These are phyloP conservation scores for Seriola quinqueradiata DNA, from an alignment of 2,113 vertebrate species.

Conservation along the genomic window DNA sequence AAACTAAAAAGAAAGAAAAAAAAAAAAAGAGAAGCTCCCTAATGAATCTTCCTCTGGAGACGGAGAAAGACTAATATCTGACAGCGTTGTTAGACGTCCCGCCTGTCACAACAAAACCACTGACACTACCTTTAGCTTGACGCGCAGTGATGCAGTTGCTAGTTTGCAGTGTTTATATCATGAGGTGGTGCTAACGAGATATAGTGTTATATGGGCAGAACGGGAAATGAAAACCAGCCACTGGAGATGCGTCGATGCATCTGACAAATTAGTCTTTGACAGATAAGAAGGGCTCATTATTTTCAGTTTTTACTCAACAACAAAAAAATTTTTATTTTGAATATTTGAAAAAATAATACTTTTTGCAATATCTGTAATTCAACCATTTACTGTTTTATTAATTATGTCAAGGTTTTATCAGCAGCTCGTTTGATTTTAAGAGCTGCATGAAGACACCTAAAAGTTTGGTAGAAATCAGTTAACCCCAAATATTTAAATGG, in stretches of 20 bases:
- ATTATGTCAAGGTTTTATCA: neutral
- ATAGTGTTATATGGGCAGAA: constrained; percentile 2
- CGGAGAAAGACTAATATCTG: neutral
- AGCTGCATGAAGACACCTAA: too few species aligned
- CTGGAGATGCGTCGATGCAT: neutral
- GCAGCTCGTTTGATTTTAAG: neutral
- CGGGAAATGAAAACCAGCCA: constrained; percentile 2
- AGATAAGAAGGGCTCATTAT: neutral
- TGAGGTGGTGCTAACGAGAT: constrained; percentile 26
- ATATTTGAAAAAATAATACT: neutral
- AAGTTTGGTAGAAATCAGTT: too few species aligned
- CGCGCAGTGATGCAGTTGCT: neutral
- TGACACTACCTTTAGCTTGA: neutral
- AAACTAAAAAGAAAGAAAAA: too few species aligned
- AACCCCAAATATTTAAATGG: neutral
- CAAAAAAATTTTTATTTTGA: neutral
- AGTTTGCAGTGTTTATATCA: constrained; percentile 37
- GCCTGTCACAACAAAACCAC: constrained; percentile 4
- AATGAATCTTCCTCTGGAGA: neutral
- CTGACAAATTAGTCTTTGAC: neutral
- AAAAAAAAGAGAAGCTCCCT: neutral
- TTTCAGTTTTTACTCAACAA: neutral
- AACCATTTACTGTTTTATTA: neutral
- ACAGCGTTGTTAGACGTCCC: neutral
- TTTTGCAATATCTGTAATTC: neutral